These are phyloP conservation scores for Penelope pileata DNA, from an alignment of 2,113 vertebrate species.

Conservation along the genomic window DNA sequence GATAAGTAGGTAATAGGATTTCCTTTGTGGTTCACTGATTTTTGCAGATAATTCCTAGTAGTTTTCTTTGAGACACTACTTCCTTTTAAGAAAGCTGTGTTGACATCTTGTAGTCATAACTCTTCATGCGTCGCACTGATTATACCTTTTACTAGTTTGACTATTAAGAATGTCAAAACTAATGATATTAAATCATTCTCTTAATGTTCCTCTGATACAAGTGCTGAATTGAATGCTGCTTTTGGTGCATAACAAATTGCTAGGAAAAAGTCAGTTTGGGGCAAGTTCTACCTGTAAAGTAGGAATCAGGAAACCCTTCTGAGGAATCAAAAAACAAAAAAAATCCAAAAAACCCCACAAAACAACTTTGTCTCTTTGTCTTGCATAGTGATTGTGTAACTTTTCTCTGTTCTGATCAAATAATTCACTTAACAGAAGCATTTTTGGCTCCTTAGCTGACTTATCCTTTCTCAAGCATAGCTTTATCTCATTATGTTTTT, in stretches of 20 bases:
- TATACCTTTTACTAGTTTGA: not conserved
- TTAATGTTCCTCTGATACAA: not conserved
- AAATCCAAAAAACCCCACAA: not conserved
- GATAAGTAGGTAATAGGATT: not conserved
- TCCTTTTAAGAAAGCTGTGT: not conserved
- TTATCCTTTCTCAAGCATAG: not conserved
- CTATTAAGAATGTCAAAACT: not conserved
- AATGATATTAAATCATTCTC: not conserved
- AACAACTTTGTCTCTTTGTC: not conserved
- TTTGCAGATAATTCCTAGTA: not conserved
- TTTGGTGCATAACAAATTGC: not conserved
- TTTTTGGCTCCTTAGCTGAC: not conserved
- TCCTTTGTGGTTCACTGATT: not conserved
- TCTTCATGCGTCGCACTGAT: not conserved
- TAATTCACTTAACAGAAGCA: conserved; percentile 21
- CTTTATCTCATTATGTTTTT: not conserved
- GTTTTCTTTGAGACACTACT: not conserved
- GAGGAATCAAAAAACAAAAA: not conserved
- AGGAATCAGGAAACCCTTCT: not conserved
- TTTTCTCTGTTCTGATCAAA: not conserved
- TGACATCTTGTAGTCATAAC: not conserved
- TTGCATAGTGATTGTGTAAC: not conserved
- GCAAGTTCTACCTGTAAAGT: not conserved
- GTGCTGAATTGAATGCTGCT: not conserved
- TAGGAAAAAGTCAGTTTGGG: not conserved